These are phyloP conservation scores for Pemphredon lugubris DNA, from an alignment of 2,888 invertebrate species.

Conservation along the genomic window DNA sequence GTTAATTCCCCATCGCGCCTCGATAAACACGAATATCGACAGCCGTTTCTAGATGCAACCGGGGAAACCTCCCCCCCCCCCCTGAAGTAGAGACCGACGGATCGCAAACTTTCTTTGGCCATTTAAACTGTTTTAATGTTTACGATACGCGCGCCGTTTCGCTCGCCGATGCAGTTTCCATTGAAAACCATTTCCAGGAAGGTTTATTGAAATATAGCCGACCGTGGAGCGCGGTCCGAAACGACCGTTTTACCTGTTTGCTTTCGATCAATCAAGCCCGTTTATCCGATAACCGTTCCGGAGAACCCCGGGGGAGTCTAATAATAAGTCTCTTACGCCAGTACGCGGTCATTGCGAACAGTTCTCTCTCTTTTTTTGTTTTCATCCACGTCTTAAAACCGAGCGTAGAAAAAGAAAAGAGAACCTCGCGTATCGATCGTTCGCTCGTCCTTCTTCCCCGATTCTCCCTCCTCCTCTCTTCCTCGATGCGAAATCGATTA, in stretches of 20 bases:
- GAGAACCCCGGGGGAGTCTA: background rate
- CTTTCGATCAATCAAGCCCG: constrained; percentile 7
- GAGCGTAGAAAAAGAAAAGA: constrained; percentile 23
- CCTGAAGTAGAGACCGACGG: no score
- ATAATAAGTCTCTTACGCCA: background rate
- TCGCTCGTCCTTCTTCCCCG: constrained; percentile 7
- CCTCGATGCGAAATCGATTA: constrained; percentile 69
- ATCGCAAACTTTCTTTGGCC: no score
- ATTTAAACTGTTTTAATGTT: no score
- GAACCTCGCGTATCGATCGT: constrained; percentile 46
- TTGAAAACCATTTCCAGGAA: background rate
- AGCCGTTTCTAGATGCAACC: no score
- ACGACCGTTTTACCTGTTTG: constrained; percentile 25
- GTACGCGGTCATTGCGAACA: constrained; percentile 5
- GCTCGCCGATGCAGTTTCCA: no score
- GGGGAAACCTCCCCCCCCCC: no score
- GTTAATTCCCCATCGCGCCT: background rate
- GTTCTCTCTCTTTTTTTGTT: no score
- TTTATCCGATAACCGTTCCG: constrained; percentile 11
- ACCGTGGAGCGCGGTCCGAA: background rate
- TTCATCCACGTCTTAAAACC: constrained; percentile 17
- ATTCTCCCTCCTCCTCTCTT: constrained; percentile 32
- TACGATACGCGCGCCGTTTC: no score
- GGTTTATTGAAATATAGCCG: background rate
- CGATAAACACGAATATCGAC: background rate